Base-by-base conservation (phyloP, 2,797 vertebrate species). In the Liasis olivaceus region DNA sequence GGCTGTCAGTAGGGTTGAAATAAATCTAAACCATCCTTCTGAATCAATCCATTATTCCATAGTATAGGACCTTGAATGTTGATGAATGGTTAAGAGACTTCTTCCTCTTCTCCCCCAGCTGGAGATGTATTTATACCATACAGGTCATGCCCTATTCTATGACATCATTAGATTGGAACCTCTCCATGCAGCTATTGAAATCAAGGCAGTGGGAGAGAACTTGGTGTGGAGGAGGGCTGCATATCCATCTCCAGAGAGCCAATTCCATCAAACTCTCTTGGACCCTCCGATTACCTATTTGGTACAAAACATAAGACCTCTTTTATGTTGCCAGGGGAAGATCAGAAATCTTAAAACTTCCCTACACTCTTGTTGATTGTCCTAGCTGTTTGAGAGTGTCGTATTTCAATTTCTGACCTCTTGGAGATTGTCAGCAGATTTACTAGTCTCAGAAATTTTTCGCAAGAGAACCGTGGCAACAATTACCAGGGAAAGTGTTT, bases 121-220 rank as follows among this genome's bases (percentile, higher is more conserved):
- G 15, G 88, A n/a, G 26, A 56, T 84, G 17, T 63, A 54, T 42
- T 93, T 64, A 77, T 64, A 58, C 24, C 5, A 24, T 31, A 24
- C 63, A 69, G 60, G 84, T 90, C 85, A 91, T 51, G 47, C 88
- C 85, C 59, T 87, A 93, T 86, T 88, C 89, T 93, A 47, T 93
- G 92, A 93, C 92, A 93, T 93, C 92, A 93, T 87, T 62, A 47
- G 89, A 59, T 58, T n/a, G n/a, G 92, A 93, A 91, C 69, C n/a
- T 93, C 85, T 59, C 69, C 31, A 66, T 28, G 47, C 69, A 88
- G 22, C 85, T 88, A 72, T 1, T 88, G 92, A 91, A 63, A 66
- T 63, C 85, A 58, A 84, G 69, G 7, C 42, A 84, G 89, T 88
- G 31, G 51, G 69, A 81, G n/a, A 90, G 47, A 91, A 66, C 24